phyloP scores from a whole-genome alignment of 2,113 vertebrate species.

The Merops nubicus region DNA sequence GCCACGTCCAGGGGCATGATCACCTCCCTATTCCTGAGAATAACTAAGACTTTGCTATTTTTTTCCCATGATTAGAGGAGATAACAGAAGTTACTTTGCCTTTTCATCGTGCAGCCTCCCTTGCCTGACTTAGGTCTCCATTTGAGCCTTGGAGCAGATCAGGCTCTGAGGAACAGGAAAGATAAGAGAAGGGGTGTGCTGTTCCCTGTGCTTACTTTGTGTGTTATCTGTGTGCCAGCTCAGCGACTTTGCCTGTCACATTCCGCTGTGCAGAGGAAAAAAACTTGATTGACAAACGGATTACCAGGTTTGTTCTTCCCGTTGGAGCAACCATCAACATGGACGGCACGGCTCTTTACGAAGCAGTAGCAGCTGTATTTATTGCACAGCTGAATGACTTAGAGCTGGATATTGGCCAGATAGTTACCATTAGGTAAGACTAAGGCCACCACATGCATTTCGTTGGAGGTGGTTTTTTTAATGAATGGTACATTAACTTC shows the following conservation, averaged over 20 bases:
- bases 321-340: slow-evolving; percentile 99
- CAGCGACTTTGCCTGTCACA: slow-evolving; percentile 95
- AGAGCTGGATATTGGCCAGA: slow-evolving; percentile 87
- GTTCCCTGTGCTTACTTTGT: neutral
- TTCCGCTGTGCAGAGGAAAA: slow-evolving; percentile 97
- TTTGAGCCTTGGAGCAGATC: neutral
- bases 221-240: slow-evolving; percentile 75
- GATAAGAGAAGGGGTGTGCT: neutral
- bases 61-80: neutral
- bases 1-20: too few species aligned
- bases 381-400: slow-evolving; percentile 94
- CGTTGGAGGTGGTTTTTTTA: neutral
- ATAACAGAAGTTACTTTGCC: neutral
- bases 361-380: slow-evolving; percentile 95
- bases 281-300: slow-evolving; percentile 91
- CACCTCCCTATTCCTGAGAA: too few species aligned
- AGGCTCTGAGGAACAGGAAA: neutral
- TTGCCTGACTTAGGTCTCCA: neutral
- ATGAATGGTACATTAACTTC: neutral
- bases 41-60: neutral
- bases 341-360: slow-evolving; percentile 96
- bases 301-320: slow-evolving; percentile 94
- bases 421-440: slow-evolving; percentile 92
- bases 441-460: neutral
- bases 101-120: neutral